Percentiles rank a stretch among this genome's conserved stretches.
These are phyloP conservation scores for Limosa lapponica DNA, from an alignment of 2,797 vertebrate genomes.

Conservation along the genomic window DNA sequence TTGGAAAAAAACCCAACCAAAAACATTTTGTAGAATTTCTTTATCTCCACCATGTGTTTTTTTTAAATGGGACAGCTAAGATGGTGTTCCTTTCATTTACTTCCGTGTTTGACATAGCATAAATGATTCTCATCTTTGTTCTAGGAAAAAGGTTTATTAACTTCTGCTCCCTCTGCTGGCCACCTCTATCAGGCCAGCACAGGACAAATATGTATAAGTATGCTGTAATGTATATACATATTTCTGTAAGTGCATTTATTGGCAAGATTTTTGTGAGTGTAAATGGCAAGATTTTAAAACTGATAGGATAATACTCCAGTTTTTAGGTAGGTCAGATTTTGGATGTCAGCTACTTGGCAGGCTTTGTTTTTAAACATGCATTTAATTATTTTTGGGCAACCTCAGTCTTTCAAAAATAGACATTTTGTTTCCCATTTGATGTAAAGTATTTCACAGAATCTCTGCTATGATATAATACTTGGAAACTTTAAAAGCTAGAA, in stretches of 20 bases:
- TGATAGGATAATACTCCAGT: neutral
- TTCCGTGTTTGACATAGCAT: neutral
- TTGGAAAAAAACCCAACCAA: neutral
- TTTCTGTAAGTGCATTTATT: neutral
- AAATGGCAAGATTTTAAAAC: neutral
- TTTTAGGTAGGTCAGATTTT: constrained; percentile 45
- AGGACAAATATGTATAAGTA: neutral
- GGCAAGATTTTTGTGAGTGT: neutral
- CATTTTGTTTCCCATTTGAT: constrained; percentile 54
- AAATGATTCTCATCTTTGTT: neutral
- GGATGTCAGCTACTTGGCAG: constrained; percentile 54
- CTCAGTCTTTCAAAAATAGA: constrained; percentile 58
- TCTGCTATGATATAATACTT: constrained; percentile 59
- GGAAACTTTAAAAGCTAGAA: constrained; percentile 55
- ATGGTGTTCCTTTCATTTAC: neutral
- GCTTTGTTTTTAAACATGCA: constrained; percentile 45
- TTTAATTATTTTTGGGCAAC: constrained; percentile 62
- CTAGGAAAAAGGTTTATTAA: neutral
- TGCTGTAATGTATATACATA: neutral
- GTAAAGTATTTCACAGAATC: constrained; percentile 64
- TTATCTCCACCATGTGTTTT: neutral
- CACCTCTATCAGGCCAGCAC: neutral
- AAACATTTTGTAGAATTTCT: neutral
- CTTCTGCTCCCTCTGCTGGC: constrained; percentile 68
- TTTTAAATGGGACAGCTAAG: neutral